phyloP scores from a whole-genome alignment of 2,888 invertebrate genomes.

The Hyles lineata region DNA sequence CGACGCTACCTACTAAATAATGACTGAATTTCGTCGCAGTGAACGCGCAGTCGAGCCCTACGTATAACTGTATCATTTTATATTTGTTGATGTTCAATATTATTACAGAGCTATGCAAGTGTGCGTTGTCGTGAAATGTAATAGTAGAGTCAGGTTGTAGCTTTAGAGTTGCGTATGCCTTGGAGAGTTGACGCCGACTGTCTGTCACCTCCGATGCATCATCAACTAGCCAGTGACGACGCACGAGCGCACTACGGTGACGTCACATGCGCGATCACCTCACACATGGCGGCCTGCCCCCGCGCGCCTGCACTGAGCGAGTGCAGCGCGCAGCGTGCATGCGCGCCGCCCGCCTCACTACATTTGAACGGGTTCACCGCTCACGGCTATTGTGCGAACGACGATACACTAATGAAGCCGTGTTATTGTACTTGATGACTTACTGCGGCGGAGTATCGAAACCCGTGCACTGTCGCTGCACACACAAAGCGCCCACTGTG shows the following conservation, averaged over 20 bases:
- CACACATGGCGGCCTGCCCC: not conserved
- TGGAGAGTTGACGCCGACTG: too few species aligned
- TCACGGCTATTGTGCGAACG: not conserved
- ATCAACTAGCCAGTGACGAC: not conserved
- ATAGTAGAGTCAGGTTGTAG: too few species aligned
- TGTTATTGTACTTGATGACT: not conserved
- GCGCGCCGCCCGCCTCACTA: not conserved
- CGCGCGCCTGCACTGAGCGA: not conserved
- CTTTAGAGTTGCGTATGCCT: too few species aligned
- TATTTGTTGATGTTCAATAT: too few species aligned
- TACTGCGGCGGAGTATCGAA: not conserved
- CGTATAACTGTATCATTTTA: too few species aligned
- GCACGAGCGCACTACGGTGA: not conserved
- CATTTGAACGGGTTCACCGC: not conserved
- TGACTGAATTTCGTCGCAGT: too few species aligned
- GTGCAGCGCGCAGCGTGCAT: not conserved
- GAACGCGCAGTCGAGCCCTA: too few species aligned
- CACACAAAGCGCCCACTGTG: not conserved
- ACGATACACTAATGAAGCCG: slow-evolving; percentile 19
- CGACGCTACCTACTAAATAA: too few species aligned
- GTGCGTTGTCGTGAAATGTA: too few species aligned
- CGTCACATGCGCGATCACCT: not conserved
- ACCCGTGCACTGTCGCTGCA: not conserved
- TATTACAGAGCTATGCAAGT: too few species aligned
- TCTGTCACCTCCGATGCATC: not conserved